Evolutionary conservation across 92 coral and sea anemone genomes (phyloP), one percentile per base, ranked within the genome.

Genomic region (Zoanthus gigantus): DNA sequence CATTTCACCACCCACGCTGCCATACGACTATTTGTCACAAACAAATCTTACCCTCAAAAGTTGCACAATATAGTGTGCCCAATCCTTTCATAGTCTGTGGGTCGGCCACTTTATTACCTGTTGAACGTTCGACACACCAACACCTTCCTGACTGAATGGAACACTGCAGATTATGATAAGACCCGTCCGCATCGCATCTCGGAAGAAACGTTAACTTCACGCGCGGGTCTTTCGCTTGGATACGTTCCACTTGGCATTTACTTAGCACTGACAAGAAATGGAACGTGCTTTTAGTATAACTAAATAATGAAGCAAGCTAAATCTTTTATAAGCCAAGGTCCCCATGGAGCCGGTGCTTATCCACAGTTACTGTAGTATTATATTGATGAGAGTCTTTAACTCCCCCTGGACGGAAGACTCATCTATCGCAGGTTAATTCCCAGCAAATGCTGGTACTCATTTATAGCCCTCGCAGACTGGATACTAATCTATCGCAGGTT

Each of bases 31-130:
- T 37, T 37, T 37, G 42, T 63, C 23, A 13, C 48, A 1, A 13
- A 45, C 17, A 52, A 0, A 48, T 12, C 86, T 17, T 77, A 92
- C 98, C 94, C 45, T 71, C 85, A 9, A 95, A 94, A n/a, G 83
- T 7, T 46, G 91, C 74, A 82, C 99, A 97, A 71, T 91, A 96
- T 78, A 77, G 89, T 14, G 98, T 96, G 47, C 84, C 77, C 44
- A 72, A 61, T 42, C 91, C 93, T 46, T 77, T 83, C 10, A 56
- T 42, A 14, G 31, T 71, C n/a, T 90, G 58, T 72, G 92, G 95
- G 45, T 95, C 99, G 3, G 94, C 93, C 50, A 91, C 84, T 90
- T 97, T 97, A 87, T 97, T 95, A 5, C 99, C 99, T 46, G 96
- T 89, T 66, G 91, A 82, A 32, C 87, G 88, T 72, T 97, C 95